These are phyloP conservation scores for Cynaeus angustus DNA, from an alignment of 2,888 invertebrate genomes.

Conservation along the genomic window DNA sequence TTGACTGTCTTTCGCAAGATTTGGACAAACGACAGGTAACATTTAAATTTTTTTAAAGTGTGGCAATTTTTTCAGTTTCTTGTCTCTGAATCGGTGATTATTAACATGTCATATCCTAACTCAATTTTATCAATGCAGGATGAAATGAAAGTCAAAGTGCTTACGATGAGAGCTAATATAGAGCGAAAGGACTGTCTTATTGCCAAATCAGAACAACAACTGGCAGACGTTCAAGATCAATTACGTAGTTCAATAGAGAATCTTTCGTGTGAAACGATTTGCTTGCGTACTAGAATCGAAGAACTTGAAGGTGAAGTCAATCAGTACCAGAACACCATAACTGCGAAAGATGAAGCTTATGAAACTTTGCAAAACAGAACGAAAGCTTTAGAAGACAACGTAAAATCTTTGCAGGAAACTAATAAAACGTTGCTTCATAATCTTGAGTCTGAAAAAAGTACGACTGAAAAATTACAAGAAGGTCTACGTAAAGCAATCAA, in stretches of 20 bases:
- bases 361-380: background rate
- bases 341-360: slow-evolving; percentile 17
- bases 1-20: slow-evolving; percentile 71
- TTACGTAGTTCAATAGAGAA: slow-evolving; percentile 64
- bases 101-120: background rate
- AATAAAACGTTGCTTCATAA: slow-evolving; percentile 8
- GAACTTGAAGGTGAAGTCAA: slow-evolving; percentile 47
- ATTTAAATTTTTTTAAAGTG: slow-evolving; percentile 36
- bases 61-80: slow-evolving; percentile 43
- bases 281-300: slow-evolving; percentile 61
- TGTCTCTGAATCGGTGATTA: slow-evolving; percentile 16
- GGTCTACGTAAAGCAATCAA: slow-evolving; percentile 23
- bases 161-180: slow-evolving; percentile 64
- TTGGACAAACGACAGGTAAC: slow-evolving; percentile 68
- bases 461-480: slow-evolving; percentile 13
- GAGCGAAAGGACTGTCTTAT: slow-evolving; percentile 66
- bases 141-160: slow-evolving; percentile 63
- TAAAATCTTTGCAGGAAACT: background rate
- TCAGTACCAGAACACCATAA: slow-evolving; percentile 1
- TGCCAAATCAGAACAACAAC: slow-evolving; percentile 64
- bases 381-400: slow-evolving; percentile 2
- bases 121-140: slow-evolving; percentile 55
- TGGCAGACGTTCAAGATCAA: slow-evolving; percentile 64
- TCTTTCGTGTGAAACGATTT: slow-evolving; percentile 62
- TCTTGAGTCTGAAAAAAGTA: slow-evolving; percentile 11